Evolutionary conservation across 35 echinoderm and acorn worm genomes (phyloP).

Genomic region (Lytechinus variegatus): DNA sequence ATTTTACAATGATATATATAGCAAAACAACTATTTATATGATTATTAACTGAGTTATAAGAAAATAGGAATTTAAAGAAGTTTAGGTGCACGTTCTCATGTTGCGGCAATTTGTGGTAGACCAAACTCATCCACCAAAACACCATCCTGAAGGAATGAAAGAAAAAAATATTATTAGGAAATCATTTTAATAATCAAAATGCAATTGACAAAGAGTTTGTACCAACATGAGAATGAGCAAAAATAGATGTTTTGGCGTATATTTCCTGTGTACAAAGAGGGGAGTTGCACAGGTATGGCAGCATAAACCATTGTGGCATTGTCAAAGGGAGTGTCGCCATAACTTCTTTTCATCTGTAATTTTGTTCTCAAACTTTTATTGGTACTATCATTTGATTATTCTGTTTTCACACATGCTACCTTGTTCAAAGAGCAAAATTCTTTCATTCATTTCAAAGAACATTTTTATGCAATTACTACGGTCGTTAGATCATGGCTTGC

Average conservation of each 20-base stretch:
- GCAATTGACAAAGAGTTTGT: neutral
- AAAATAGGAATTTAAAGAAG: constrained; percentile 7
- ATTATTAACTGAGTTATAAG: neutral
- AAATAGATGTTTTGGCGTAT: neutral
- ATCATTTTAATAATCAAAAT: neutral
- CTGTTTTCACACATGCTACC: too few species aligned
- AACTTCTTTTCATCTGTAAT: too few species aligned
- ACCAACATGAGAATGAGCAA: neutral
- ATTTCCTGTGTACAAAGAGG: neutral
- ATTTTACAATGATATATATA: neutral
- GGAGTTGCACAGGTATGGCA: neutral
- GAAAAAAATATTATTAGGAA: neutral
- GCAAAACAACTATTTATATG: neutral
- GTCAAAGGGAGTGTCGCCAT: too few species aligned
- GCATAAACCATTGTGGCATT: neutral
- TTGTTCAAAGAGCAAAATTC: too few species aligned
- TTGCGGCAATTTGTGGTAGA: constrained; percentile 88
- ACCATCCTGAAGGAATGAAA: constrained; percentile 66
- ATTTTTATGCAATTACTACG: too few species aligned
- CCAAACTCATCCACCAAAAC: constrained; percentile 98
- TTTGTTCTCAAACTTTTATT: too few species aligned
- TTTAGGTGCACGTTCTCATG: constrained; percentile 58
- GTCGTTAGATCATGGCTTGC: too few species aligned
- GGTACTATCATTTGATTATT: too few species aligned
- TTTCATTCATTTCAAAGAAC: too few species aligned